Evolutionary conservation across 2,113 vertebrate genomes (phyloP).

Genomic region (Rostratula benghalensis): DNA sequence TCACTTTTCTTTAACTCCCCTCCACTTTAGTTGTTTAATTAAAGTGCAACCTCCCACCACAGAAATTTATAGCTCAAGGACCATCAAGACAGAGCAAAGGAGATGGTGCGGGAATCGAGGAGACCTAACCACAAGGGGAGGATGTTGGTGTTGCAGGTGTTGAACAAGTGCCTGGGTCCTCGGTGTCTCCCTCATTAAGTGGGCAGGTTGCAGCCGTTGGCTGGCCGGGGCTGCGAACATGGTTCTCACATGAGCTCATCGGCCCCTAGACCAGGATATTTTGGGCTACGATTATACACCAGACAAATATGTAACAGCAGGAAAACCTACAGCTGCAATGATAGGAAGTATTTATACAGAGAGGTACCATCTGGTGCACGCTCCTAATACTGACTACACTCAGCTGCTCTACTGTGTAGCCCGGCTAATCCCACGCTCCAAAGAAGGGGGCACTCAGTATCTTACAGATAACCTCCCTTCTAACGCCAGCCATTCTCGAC

Average conservation of each 20-base stretch:
- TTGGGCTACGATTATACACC: background rate
- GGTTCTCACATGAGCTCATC: constrained; percentile 21
- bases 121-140: background rate
- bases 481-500: background rate
- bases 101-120: background rate
- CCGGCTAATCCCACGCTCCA: background rate
- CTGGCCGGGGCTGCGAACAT: fast-evolving
- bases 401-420: background rate
- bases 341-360: constrained; percentile 19
- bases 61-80: background rate
- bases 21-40: background rate
- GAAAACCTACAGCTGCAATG: background rate
- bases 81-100: background rate
- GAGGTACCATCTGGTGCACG: fast-evolving
- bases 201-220: background rate
- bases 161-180: background rate
- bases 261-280: background rate
- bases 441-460: background rate
- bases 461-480: background rate
- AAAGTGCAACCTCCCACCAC: background rate
- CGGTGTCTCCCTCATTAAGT: background rate
- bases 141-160: background rate
- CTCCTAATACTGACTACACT: background rate
- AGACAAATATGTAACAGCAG: constrained; percentile 18
- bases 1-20: background rate